Evolutionary conservation across 2,888 invertebrate genomes (phyloP).

Genomic region (Pharmacophagus antenor): DNA sequence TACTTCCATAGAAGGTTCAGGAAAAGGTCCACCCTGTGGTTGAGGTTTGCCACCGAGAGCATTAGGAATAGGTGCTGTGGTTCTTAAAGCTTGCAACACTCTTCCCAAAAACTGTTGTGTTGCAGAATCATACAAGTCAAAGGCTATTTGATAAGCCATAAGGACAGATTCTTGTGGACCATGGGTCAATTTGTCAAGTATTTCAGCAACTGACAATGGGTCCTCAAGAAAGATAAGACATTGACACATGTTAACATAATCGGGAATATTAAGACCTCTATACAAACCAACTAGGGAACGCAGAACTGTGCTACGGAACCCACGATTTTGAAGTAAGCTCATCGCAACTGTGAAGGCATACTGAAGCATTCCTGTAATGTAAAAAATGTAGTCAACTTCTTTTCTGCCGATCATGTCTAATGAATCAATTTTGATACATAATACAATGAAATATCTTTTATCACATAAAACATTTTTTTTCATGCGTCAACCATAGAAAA

Average conservation of each 20-base stretch:
- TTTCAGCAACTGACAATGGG: conserved; percentile 94
- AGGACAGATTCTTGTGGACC: conserved; percentile 89
- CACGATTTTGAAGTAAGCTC: conserved; percentile 96
- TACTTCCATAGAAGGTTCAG: conserved; percentile 73
- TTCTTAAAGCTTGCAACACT: conserved; percentile 90
- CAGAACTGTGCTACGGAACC: conserved; percentile 94
- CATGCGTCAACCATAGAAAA: no score
- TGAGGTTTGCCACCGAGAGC: conserved; percentile 88
- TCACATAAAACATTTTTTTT: no score
- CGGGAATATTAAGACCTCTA: conserved; percentile 92
- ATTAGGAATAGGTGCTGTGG: conserved; percentile 90
- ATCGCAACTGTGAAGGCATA: conserved; percentile 98
- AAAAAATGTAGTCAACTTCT: no score
- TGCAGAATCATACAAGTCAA: conserved; percentile 99
- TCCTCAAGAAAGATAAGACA: conserved; percentile 98
- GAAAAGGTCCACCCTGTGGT: conserved; percentile 82
- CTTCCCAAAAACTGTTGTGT: conserved; percentile 97
- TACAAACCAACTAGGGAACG: conserved; percentile 94
- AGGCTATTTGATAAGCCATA: conserved; percentile 99
- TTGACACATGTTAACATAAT: conserved; percentile 99
- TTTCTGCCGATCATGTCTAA: no score
- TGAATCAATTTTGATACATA: no score
- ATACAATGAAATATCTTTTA: no score
- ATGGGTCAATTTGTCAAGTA: conserved; percentile 93
- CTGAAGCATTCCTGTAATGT: conserved; percentile 87